Evolutionary conservation across 2,797 vertebrate genomes (phyloP), one percentile per base, ranked within the genome.

Genomic region (Rhabdophis nuchalis): DNA sequence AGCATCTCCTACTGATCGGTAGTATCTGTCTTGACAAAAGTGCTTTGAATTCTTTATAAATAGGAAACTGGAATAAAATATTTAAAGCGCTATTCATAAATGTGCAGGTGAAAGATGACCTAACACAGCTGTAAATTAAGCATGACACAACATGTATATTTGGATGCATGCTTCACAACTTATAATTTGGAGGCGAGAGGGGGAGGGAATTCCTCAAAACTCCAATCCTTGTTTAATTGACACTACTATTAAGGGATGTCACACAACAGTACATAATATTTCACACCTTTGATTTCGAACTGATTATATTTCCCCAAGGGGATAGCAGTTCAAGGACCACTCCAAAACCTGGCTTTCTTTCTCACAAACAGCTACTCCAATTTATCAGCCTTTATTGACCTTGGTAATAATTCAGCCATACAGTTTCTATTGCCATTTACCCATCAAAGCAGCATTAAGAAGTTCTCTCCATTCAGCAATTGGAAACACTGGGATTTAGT

Each of bases 401-500:
- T 23, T 96, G 93, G 95, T 82, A 36, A 58, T 82, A 88, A 88
- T 88, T 41, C 86, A 90, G 32, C 41, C 91, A 25, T 93, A 93
- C 87, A 95, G 54, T 89, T 94, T 88, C 82, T 90, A 94, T 91
- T 94, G 93, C 94, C 82, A 11, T 88, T 85, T 61, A 93, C 56
- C 61, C 90, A 91, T 95, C 93, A 91, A 86, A 54, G 89, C 91
- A 94, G 86, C 89, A 93, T 93, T 96, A 94, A 96, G 82, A 93
- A 93, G 82, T 89, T 95, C 91, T 93, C 86, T 95, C 46, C 87
- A 95, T 94, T 93, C 56, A 92, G 90, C 53, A 46, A 91, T 7
- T 85, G 57, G 93, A 93, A 96, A 77, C 85, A 56, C 88, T 9
- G 13, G 50, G 41, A 93, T 92, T 93, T 94, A 86, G 85, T 60